Percentiles rank a stretch among this genome's conserved stretches.
Conservation (phyloP, 2,113 vertebrate species). For the Brachyhypopomus occidentalis region DNA sequence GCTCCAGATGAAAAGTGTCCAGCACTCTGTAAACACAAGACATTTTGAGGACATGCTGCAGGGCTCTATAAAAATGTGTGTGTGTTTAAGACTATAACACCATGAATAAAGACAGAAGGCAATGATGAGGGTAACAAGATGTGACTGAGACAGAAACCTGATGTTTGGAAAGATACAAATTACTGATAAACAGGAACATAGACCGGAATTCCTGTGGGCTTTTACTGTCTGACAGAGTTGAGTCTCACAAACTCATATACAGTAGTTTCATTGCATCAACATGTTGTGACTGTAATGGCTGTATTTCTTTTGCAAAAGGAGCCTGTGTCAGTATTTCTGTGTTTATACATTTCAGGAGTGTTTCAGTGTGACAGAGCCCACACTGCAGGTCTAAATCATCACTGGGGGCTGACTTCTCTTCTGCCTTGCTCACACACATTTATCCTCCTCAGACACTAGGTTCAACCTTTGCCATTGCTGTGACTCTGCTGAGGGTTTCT, state of each 20-base stretch:
- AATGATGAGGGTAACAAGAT: background rate
- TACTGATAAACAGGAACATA: conserved; percentile 29
- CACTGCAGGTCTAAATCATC: too few relatives aligned
- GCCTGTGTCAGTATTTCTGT: too few relatives aligned
- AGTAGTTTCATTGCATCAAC: background rate
- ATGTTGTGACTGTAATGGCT: too few relatives aligned
- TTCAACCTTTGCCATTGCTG: background rate
- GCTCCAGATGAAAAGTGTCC: conserved; percentile 21
- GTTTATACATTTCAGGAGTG: too few relatives aligned
- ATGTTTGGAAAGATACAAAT: conserved; percentile 33
- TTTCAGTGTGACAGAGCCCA: too few relatives aligned
- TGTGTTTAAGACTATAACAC: background rate
- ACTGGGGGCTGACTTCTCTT: too few relatives aligned
- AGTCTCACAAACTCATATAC: background rate
- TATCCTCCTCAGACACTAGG: too few relatives aligned
- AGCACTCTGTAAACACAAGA: conserved; percentile 1
- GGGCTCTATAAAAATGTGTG: background rate
- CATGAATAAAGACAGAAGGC: background rate
- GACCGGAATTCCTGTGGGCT: conserved; percentile 14
- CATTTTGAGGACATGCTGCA: conserved; percentile 12
- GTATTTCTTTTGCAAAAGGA: too few relatives aligned
- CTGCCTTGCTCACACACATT: too few relatives aligned
- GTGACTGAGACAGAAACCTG: background rate
- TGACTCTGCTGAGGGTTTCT: background rate
- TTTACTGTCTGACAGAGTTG: background rate